A percentile compares a stretch with the other conserved stretches of the same genome.
Evolutionary conservation across 2,113 vertebrate genomes (phyloP).

Genomic region (Choloepus hoffmanni): DNA sequence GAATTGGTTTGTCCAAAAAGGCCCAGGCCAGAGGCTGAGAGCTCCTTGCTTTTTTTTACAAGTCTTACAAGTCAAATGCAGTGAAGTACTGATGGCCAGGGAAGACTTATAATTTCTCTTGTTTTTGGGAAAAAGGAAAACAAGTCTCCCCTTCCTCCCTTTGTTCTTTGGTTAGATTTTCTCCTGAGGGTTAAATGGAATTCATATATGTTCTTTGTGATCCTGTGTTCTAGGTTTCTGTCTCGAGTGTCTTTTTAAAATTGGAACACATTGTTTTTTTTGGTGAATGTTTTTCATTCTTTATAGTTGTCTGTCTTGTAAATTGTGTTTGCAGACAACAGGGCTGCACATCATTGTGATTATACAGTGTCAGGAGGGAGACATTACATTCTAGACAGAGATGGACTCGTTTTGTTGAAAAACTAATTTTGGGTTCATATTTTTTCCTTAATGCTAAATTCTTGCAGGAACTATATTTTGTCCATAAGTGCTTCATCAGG

Average conservation of each 20-base stretch:
- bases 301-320: not conserved
- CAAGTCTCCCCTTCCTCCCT: not conserved
- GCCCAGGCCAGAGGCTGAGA: not conserved
- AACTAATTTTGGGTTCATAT: not conserved
- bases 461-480: constrained; percentile 96
- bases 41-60: not conserved
- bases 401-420: not conserved
- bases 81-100: not conserved
- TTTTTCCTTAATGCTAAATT: constrained; percentile 88
- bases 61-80: not conserved
- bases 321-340: constrained; percentile 1
- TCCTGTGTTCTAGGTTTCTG: constrained; percentile 45
- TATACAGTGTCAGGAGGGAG: not conserved
- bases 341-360: not conserved
- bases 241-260: constrained; percentile 25
- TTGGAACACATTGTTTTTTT: not conserved
- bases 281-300: constrained; percentile 43
- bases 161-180: not conserved
- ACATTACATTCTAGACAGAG: not conserved
- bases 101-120: not conserved
- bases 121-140: not conserved
- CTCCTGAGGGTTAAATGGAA: not conserved
- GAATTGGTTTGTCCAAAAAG: not conserved
- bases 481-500: constrained; percentile 97
- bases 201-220: constrained; percentile 2